Conservation (phyloP, 2,888 invertebrate genomes). For the Pristionchus arcanus region DNA sequence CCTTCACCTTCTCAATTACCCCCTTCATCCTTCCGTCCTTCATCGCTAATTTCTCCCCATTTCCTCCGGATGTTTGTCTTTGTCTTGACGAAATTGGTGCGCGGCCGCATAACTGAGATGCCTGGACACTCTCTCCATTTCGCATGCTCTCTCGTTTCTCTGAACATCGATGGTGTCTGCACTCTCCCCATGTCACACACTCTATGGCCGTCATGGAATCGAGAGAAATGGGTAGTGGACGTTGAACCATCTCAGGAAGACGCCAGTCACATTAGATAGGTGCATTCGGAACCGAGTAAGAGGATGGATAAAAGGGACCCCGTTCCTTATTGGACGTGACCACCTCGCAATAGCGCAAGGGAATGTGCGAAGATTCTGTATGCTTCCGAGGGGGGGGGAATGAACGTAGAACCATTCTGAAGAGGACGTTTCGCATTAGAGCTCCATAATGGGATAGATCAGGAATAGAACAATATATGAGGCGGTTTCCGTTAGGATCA, state of each 20-base stretch:
- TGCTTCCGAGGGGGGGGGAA: too few species aligned
- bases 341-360: too few species aligned
- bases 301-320: too few species aligned
- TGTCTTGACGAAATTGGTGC: constrained; percentile 61
- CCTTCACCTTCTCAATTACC: not conserved
- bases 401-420: too few species aligned
- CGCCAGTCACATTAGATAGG: constrained; percentile 1
- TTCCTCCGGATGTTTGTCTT: not conserved
- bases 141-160: not conserved
- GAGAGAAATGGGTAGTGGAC: not conserved
- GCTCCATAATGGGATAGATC: too few species aligned
- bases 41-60: constrained; percentile 52
- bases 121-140: not conserved
- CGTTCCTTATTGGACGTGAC: too few species aligned
- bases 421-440: too few species aligned
- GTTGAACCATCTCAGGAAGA: too few species aligned
- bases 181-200: not conserved
- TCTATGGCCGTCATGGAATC: not conserved
- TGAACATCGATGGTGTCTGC: too few species aligned
- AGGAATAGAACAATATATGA: too few species aligned
- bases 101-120: constrained; percentile 45
- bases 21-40: not conserved
- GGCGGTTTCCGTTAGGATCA: too few species aligned
- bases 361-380: too few species aligned
- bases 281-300: not conserved